Evolutionary conservation across 2,888 invertebrate species (phyloP).

Genomic region (Seira sanloemensis): DNA sequence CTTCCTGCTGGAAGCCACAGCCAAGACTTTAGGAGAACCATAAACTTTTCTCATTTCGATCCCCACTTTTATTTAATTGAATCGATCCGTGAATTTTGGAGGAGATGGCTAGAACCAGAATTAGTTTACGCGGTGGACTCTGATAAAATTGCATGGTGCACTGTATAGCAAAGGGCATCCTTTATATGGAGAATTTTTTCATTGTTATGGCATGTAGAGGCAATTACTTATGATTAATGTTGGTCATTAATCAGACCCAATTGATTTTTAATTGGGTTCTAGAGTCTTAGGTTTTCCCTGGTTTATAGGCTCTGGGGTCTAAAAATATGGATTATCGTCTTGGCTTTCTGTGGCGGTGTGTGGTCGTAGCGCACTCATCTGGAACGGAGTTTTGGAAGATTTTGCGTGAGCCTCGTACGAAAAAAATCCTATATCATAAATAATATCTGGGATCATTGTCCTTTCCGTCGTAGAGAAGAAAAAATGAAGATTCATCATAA

Average conservation of each 20-base stretch:
- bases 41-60: background rate
- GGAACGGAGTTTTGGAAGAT: background rate
- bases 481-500: background rate
- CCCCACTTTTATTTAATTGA: background rate
- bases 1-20: too few relatives aligned
- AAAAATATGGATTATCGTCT: too few relatives aligned
- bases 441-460: background rate
- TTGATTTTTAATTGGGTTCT: conserved; percentile 61
- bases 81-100: background rate
- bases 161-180: background rate
- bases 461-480: background rate
- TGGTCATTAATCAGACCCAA: conserved; percentile 54
- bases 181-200: background rate
- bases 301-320: background rate
- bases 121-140: background rate
- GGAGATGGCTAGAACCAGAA: too few relatives aligned
- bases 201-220: conserved; percentile 47
- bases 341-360: background rate
- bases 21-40: too few relatives aligned
- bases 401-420: background rate
- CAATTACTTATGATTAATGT: conserved; percentile 58
- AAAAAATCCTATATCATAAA: background rate
- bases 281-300: too few relatives aligned
- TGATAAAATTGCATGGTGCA: too few relatives aligned
- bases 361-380: background rate